Evolutionary conservation across 2,888 invertebrate genomes (phyloP).

Genomic region (Orthosia gracilis): DNA sequence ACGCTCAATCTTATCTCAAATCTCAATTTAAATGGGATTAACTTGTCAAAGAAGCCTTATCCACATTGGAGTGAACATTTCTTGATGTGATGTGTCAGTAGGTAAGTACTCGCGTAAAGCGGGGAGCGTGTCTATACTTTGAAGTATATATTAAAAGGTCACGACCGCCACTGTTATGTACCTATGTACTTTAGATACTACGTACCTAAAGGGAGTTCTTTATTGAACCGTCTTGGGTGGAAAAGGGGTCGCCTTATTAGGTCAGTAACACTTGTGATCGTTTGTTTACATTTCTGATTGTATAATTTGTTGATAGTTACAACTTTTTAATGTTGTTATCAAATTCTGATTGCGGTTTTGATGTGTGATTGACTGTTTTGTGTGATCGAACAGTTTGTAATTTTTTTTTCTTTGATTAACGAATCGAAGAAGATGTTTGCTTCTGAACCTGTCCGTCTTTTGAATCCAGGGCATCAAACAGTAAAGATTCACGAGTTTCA

Average conservation of each 20-base stretch:
- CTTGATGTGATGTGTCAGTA: constrained; percentile 78
- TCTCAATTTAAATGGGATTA: constrained; percentile 35
- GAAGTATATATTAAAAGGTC: constrained; percentile 84
- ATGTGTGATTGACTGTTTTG: background rate
- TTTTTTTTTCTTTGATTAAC: background rate
- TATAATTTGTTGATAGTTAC: constrained; percentile 23
- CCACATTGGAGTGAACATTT: constrained; percentile 73
- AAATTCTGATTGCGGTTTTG: constrained; percentile 3
- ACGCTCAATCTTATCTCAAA: constrained; percentile 19
- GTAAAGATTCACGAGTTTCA: constrained; percentile 17
- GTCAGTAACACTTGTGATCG: constrained; percentile 85
- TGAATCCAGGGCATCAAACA: background rate
- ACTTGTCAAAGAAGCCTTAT: constrained; percentile 61
- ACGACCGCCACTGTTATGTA: constrained; percentile 85
- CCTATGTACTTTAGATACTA: constrained; percentile 81
- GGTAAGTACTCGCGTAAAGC: constrained; percentile 75
- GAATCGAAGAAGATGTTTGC: background rate
- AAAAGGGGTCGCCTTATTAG: constrained; percentile 90
- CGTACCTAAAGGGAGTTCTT: constrained; percentile 89
- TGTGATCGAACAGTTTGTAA: background rate
- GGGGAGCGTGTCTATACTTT: constrained; percentile 79
- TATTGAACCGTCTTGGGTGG: constrained; percentile 89
- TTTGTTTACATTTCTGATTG: constrained; percentile 57
- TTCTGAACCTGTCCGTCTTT: background rate
- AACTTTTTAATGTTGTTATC: constrained; percentile 14